These are phyloP conservation scores for Agraylea sexmaculata DNA, from an alignment of 1,140 invertebrate genomes.

Conservation along the genomic window DNA sequence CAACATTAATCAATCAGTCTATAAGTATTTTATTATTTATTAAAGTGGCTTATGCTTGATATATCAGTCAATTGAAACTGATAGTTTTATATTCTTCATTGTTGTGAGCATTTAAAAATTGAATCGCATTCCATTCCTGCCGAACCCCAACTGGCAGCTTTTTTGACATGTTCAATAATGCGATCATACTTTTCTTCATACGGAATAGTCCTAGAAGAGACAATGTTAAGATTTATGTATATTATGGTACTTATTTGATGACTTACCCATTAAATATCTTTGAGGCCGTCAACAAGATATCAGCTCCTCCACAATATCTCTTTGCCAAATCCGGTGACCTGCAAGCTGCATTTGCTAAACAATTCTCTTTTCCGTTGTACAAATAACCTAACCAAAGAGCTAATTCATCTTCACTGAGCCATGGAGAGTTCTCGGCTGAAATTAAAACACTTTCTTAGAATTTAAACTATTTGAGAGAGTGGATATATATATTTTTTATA, in stretches of 20 bases:
- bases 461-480: not conserved
- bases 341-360: conserved; percentile 63
- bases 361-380: conserved; percentile 56
- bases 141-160: conserved; percentile 32
- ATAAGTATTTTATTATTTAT: no score
- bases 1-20: no score
- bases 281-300: conserved; percentile 56
- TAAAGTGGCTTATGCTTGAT: no score
- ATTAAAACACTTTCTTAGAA: conserved; percentile 14
- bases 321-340: conserved; percentile 57
- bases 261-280: conserved; percentile 56
- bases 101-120: conserved; percentile 27
- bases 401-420: conserved; percentile 52
- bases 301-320: conserved; percentile 60
- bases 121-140: conserved; percentile 28
- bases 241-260: no score
- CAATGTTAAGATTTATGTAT: not conserved
- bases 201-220: conserved; percentile 25
- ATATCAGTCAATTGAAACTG: no score
- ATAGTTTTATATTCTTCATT: no score
- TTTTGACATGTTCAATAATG: conserved; percentile 28
- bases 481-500: conserved; percentile 3
- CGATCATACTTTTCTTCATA: conserved; percentile 32
- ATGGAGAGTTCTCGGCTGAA: conserved; percentile 34
- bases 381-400: conserved; percentile 56